Evolutionary conservation across 1,140 invertebrate genomes (phyloP).

Genomic region (Sarcophaga peregrina): DNA sequence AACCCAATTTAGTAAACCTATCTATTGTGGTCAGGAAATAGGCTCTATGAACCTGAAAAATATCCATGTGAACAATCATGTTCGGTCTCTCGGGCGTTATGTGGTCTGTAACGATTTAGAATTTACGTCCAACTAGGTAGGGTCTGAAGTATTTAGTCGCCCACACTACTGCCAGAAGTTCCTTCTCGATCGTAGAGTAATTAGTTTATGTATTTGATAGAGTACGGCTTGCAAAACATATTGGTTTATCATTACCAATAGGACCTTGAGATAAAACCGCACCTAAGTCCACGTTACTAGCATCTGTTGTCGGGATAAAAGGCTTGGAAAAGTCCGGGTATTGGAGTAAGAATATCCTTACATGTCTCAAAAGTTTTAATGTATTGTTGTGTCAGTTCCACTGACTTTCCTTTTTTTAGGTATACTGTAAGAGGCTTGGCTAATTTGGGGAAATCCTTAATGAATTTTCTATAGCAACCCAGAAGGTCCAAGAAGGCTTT

Average conservation of each 20-base stretch:
- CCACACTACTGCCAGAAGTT: neutral
- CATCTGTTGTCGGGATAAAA: slow-evolving; percentile 14
- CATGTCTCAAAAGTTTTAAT: neutral
- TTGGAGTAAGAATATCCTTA: neutral
- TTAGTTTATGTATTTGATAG: neutral
- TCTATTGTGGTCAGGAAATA: too few species aligned
- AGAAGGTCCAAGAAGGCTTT: too few species aligned
- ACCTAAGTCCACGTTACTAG: neutral
- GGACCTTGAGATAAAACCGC: neutral
- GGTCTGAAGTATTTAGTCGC: neutral
- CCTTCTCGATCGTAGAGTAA: neutral
- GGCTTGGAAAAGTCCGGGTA: neutral
- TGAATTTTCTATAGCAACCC: neutral
- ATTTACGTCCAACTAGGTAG: neutral
- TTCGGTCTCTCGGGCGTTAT: too few species aligned
- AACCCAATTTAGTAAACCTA: too few species aligned
- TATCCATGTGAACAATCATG: too few species aligned
- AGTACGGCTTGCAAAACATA: slow-evolving; percentile 18
- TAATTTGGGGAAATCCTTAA: neutral
- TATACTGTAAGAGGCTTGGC: neutral
- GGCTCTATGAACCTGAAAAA: too few species aligned
- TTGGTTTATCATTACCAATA: neutral
- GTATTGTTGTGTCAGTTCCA: neutral
- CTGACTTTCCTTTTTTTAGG: neutral
- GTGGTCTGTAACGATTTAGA: too few species aligned